These are phyloP conservation scores for Micromesistius poutassou DNA, from an alignment of 2,797 vertebrate species.

Conservation along the genomic window DNA sequence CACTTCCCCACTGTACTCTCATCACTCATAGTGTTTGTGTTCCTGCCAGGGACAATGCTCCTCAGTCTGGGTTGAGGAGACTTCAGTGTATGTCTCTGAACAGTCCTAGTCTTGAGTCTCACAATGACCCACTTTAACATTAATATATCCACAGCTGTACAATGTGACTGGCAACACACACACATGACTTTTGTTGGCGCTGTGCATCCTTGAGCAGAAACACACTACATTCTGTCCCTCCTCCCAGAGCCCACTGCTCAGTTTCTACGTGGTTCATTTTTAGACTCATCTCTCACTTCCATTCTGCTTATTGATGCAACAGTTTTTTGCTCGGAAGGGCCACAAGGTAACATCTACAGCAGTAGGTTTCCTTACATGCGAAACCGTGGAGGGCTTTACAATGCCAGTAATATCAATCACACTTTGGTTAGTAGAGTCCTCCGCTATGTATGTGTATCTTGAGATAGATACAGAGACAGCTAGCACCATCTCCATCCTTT, in stretches of 20 bases:
- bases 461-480: background rate
- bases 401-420: background rate
- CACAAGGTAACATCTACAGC: background rate
- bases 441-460: background rate
- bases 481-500: background rate
- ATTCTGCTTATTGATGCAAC: conserved; percentile 11
- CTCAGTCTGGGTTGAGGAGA: no score
- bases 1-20: background rate
- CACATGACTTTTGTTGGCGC: no score
- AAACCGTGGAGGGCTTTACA: background rate
- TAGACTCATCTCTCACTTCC: conserved; percentile 53
- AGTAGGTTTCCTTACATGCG: background rate
- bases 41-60: background rate
- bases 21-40: background rate
- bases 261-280: conserved; percentile 50
- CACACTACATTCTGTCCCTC: background rate
- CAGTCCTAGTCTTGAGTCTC: no score
- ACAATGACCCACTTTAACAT: no score
- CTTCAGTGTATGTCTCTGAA: no score
- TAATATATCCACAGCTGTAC: no score
- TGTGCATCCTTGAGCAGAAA: no score
- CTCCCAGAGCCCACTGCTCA: conserved; percentile 34
- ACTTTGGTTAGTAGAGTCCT: background rate
- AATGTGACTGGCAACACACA: no score
- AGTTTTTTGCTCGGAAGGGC: no score